A percentile compares a stretch with the other conserved stretches of the same genome.
These are phyloP conservation scores for Muraenolepis orangiensis DNA, from an alignment of 2,797 vertebrate species.

Conservation along the genomic window DNA sequence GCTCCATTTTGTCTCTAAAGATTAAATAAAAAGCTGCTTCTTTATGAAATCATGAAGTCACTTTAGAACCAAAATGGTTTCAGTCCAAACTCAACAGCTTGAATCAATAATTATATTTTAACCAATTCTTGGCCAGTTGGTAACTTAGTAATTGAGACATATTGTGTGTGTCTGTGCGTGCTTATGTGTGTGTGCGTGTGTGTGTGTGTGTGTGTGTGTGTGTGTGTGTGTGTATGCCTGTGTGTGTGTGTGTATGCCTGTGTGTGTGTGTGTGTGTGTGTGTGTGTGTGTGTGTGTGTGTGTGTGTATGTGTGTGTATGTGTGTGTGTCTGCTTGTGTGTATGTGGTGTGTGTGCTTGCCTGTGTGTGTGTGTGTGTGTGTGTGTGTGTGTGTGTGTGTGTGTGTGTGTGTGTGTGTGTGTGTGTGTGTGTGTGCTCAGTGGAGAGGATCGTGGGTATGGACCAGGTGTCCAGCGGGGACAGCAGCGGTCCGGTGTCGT, in stretches of 20 bases:
- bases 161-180: not conserved
- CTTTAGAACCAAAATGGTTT: not conserved
- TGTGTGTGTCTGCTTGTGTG: constrained; percentile 8
- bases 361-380: not conserved
- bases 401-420: not conserved
- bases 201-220: not conserved
- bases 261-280: not conserved
- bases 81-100: not conserved
- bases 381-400: constrained; percentile 4
- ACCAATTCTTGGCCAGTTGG: not conserved
- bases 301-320: not conserved
- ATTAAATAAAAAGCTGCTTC: not conserved
- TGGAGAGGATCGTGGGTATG: constrained; percentile 88
- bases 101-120: constrained; percentile 5
- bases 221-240: not conserved
- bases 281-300: not conserved
- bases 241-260: not conserved
- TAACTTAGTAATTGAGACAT: not conserved
- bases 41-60: constrained; percentile 18
- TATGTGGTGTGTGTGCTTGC: no score
- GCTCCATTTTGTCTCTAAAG: not conserved
- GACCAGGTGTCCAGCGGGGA: constrained; percentile 85
- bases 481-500: constrained; percentile 72
- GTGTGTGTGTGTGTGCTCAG: constrained; percentile 53
- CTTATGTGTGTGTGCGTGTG: not conserved